These are phyloP conservation scores for Polypedilum pembai DNA, from an alignment of 1,140 invertebrate species.

Conservation along the genomic window DNA sequence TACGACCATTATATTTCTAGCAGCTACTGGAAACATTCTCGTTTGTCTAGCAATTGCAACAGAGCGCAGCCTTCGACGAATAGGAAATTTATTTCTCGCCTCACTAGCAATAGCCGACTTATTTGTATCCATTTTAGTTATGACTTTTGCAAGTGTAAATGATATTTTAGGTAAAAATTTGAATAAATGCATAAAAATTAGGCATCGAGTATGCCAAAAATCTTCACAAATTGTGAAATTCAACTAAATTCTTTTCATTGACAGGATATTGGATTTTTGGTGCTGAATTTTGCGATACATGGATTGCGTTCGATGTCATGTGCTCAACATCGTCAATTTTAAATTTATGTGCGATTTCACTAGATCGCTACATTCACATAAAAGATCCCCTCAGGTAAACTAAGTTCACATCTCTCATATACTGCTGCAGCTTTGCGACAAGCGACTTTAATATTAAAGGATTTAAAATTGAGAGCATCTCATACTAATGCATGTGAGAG, in stretches of 20 bases:
- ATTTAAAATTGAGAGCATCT: too few relatives aligned
- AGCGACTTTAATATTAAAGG: too few relatives aligned
- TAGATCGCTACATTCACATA: constrained; percentile 93
- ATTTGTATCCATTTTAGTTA: constrained; percentile 80
- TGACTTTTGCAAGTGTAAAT: constrained; percentile 78
- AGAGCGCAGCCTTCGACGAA: constrained; percentile 73
- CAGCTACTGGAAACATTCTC: constrained; percentile 81
- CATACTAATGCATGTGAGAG: too few relatives aligned
- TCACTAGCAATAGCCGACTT: constrained; percentile 87
- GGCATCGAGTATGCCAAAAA: too few relatives aligned
- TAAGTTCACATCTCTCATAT: neutral
- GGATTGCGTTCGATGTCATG: constrained; percentile 96
- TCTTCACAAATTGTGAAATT: too few relatives aligned
- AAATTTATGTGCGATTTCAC: constrained; percentile 89
- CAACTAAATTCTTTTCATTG: neutral
- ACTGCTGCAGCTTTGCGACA: too few relatives aligned
- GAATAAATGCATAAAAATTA: too few relatives aligned
- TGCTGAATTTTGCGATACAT: constrained; percentile 85
- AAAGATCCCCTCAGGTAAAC: constrained; percentile 70
- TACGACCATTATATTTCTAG: constrained; percentile 75
- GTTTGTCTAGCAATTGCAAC: constrained; percentile 92
- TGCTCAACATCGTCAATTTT: constrained; percentile 93
- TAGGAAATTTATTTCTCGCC: constrained; percentile 86
- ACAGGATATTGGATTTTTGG: constrained; percentile 85
- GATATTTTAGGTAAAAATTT: constrained; percentile 51